A percentile compares a stretch with the other conserved stretches of the same genome.
These are phyloP conservation scores for Colaptes auratus DNA, from an alignment of 2,113 vertebrate species.

Conservation along the genomic window DNA sequence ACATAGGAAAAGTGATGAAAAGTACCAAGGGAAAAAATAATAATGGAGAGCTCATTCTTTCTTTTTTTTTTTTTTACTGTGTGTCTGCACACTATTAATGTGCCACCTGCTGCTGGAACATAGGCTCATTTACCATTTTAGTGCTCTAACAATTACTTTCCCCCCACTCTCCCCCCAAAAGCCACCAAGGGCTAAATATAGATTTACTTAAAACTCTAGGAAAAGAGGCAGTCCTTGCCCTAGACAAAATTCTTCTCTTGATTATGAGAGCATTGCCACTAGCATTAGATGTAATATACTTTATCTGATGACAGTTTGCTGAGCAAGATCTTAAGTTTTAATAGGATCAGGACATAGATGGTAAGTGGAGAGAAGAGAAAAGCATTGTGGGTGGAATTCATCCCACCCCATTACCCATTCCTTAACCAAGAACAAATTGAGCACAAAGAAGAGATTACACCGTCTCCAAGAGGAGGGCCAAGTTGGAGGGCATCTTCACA, in stretches of 20 bases:
- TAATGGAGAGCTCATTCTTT: neutral
- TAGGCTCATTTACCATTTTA: constrained; percentile 39
- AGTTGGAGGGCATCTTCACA: neutral
- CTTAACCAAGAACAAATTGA: constrained; percentile 44
- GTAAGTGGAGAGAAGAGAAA: constrained; percentile 21
- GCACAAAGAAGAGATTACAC: neutral
- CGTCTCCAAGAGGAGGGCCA: neutral
- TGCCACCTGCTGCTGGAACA: constrained; percentile 41
- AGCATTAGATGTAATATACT: constrained; percentile 34
- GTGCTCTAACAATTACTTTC: constrained; percentile 45
- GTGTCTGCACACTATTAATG: constrained; percentile 17
- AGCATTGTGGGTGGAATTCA: constrained; percentile 42
- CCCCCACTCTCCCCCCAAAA: constrained; percentile 14
- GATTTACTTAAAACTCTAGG: constrained; percentile 44
- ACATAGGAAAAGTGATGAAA: neutral
- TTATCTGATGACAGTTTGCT: constrained; percentile 55
- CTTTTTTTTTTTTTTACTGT: neutral
- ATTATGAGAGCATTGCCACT: constrained; percentile 30
- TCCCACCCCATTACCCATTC: constrained; percentile 25
- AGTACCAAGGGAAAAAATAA: neutral
- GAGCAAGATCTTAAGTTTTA: constrained; percentile 54
- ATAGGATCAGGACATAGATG: constrained; percentile 35
- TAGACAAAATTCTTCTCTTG: constrained; percentile 37
- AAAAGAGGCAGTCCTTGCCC: constrained; percentile 7
- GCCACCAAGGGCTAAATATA: constrained; percentile 16